Evolutionary conservation across 2,797 vertebrate species (phyloP).

Genomic region (Tiaroga cobitis): DNA sequence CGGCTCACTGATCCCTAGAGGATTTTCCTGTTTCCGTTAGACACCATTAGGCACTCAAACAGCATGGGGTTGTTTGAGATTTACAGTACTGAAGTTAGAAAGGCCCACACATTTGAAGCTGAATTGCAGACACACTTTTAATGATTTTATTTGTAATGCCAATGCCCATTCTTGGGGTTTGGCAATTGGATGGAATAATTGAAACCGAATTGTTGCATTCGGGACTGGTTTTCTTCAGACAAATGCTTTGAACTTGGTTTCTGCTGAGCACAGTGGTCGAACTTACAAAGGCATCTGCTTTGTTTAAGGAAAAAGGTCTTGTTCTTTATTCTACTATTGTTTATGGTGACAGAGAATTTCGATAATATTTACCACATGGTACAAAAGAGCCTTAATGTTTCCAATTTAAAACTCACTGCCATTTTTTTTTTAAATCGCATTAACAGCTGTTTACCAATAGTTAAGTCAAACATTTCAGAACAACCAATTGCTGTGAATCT

Average conservation of each 20-base stretch:
- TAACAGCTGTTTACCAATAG: conserved; percentile 3
- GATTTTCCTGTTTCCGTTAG: conserved; percentile 44
- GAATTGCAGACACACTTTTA: neutral
- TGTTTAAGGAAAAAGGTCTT: conserved; percentile 16
- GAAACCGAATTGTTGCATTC: conserved; percentile 4
- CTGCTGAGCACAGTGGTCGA: conserved; percentile 3
- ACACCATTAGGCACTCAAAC: conserved; percentile 43
- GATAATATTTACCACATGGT: conserved; percentile 30
- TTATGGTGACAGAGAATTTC: conserved; percentile 18
- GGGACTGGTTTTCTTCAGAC: neutral
- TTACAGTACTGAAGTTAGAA: conserved; percentile 27
- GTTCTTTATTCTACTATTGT: conserved; percentile 32
- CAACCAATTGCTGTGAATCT: neutral
- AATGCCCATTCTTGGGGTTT: conserved; percentile 27
- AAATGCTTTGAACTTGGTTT: conserved; percentile 30
- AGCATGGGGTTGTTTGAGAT: conserved; percentile 29
- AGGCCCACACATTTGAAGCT: neutral
- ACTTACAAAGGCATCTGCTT: conserved; percentile 31
- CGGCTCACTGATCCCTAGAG: conserved; percentile 39
- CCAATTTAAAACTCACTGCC: neutral
- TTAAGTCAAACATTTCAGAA: conserved; percentile 18
- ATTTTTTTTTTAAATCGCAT: neutral
- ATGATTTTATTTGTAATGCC: conserved; percentile 26
- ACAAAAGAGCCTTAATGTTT: neutral
- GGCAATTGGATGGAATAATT: neutral